Evolutionary conservation across 2,888 invertebrate species (phyloP).

Genomic region (Leptothorax acervorum): DNA sequence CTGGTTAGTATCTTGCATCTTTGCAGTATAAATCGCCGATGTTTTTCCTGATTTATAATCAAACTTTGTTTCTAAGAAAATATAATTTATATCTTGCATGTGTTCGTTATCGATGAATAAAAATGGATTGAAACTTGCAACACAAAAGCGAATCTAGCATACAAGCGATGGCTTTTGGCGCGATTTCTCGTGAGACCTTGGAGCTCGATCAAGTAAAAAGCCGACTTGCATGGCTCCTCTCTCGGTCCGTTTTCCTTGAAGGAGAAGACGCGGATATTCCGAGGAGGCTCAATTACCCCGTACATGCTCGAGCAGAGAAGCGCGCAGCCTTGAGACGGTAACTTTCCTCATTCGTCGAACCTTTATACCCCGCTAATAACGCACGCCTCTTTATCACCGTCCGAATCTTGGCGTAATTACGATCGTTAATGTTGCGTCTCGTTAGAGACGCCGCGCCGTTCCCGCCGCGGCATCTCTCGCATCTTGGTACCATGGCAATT

Average conservation of each 20-base stretch:
- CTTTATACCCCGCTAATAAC: constrained; percentile 37
- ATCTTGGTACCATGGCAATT: constrained; percentile 2
- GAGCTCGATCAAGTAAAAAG: constrained; percentile 21
- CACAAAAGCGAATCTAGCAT: background rate
- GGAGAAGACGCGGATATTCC: constrained; percentile 17
- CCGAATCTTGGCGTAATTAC: constrained; percentile 52
- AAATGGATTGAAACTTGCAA: background rate
- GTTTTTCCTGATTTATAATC: background rate
- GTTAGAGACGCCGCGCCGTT: constrained; percentile 29
- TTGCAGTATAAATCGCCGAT: background rate
- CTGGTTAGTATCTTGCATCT: background rate
- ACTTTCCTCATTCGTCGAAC: constrained; percentile 25
- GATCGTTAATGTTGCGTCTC: constrained; percentile 53
- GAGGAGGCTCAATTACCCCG: constrained; percentile 30
- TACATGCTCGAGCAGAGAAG: background rate
- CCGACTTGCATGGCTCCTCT: background rate
- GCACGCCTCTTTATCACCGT: constrained; percentile 40
- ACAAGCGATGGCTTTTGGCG: background rate
- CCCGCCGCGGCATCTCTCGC: background rate
- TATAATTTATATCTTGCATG: background rate
- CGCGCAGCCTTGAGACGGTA: constrained; percentile 25
- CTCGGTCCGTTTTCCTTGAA: background rate
- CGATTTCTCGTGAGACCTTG: constrained; percentile 28
- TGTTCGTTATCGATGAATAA: background rate
- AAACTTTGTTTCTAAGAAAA: background rate